phyloP scores from a whole-genome alignment of 2,888 invertebrate species.

The Pterostichus niger region DNA sequence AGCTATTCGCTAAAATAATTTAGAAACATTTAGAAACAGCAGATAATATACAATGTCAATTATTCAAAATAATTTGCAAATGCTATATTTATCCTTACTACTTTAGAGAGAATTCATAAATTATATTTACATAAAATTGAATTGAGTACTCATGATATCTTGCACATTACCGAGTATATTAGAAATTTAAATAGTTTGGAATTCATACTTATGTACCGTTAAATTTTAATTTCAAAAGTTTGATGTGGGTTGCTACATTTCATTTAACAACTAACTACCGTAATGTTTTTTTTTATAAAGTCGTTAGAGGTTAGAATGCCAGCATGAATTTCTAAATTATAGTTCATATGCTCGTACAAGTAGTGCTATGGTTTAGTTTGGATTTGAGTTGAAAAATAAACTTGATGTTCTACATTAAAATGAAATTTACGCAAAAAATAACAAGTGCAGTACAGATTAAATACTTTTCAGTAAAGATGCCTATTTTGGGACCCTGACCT shows the following conservation, averaged over 20 bases:
- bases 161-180: slow-evolving; percentile 33
- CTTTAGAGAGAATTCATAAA: slow-evolving; percentile 2
- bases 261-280: slow-evolving; percentile 41
- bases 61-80: too few relatives aligned
- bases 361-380: background rate
- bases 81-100: too few relatives aligned
- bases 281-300: slow-evolving; percentile 16
- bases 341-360: background rate
- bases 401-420: too few relatives aligned
- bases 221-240: slow-evolving; percentile 29
- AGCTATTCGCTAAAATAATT: too few relatives aligned
- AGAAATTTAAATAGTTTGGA: slow-evolving; percentile 33
- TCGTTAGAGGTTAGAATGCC: slow-evolving; percentile 4
- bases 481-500: too few relatives aligned
- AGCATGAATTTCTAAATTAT: background rate
- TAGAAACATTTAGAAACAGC: too few relatives aligned
- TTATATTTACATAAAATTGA: slow-evolving; percentile 12
- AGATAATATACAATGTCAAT: too few relatives aligned
- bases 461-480: too few relatives aligned
- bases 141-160: background rate
- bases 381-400: background rate
- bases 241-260: slow-evolving; percentile 42
- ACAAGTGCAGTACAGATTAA: too few relatives aligned
- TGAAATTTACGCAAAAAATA: too few relatives aligned
- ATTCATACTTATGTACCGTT: slow-evolving; percentile 36